A percentile compares a stretch with the other conserved stretches of the same genome.
Evolutionary conservation across 2,113 vertebrate species (phyloP).

Genomic region (Callithrix jacchus): DNA sequence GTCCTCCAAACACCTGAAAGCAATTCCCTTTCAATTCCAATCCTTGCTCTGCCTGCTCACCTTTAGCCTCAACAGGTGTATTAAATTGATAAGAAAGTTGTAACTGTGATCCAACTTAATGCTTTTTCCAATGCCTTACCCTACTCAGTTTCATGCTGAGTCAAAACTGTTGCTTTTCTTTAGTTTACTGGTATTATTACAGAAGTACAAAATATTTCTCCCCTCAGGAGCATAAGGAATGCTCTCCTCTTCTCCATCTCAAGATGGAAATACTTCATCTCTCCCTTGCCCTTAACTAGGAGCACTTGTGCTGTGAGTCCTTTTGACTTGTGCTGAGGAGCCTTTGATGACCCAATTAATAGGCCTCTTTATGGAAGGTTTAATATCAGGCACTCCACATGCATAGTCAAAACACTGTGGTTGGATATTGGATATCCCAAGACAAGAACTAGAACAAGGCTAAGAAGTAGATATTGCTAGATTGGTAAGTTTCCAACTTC

Average conservation of each 20-base stretch:
- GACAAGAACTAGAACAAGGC: background rate
- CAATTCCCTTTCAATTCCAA: background rate
- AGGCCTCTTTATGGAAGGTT: background rate
- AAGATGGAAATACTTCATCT: background rate
- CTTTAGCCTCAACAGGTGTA: background rate
- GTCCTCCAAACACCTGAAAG: background rate
- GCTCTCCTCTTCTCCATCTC: background rate
- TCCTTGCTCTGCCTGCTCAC: background rate
- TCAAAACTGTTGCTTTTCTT: background rate
- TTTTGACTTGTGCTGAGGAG: constrained; percentile 8
- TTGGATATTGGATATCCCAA: background rate
- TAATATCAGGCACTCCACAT: background rate
- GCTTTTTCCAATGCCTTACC: background rate
- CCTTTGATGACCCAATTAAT: background rate
- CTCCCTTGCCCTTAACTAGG: background rate
- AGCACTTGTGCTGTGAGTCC: background rate
- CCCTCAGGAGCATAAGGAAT: background rate
- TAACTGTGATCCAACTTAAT: background rate
- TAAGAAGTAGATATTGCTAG: background rate
- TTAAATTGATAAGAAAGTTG: background rate
- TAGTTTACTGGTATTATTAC: background rate
- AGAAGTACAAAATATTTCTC: background rate
- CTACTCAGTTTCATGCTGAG: background rate
- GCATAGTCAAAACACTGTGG: background rate
- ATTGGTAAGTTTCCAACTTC: background rate